Base-by-base conservation (phyloP, 1,140 invertebrate species). In the Procambarus clarkii region DNA sequence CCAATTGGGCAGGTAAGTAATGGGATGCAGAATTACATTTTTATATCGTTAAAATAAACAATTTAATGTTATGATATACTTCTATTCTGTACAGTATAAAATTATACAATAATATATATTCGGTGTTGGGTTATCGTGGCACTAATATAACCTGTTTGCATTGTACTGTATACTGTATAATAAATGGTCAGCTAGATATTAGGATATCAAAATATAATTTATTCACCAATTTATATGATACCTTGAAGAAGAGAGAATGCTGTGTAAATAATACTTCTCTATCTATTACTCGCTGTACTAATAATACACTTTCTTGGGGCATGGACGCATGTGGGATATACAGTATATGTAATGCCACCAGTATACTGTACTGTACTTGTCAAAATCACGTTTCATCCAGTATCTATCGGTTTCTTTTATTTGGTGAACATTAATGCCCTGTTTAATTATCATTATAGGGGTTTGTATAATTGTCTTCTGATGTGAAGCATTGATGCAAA, bases 1-100 rank as follows among this genome's bases (percentile, higher is more conserved):
- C 77, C 79, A 18, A 58, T 82, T 15, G 91, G 86, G n/a, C 85
- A 77, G 79, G 91, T 92, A 87, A 76, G 91, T 71, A 7, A n/a
- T 15, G 21, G 4, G 69, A 9, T 74, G 21, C 11, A 24, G 69
- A 9, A 7, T 74, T 69, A 74, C 69, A 34, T 24, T 74, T 58
- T 18, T 64, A 64, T 64, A 64, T 18, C 50, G 18, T 5, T 18
- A 64, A 11, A 64, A 18, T 64, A 64, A 64, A 21, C 13, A 64
- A 21, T 4, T 21, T 64, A 15, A 64, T 64, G 60, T 18, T 18
- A 18, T 13, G 60, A 18, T 15, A 64, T 64, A 64, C 60, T 4
- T 15, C 4, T 18, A 64, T 64, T 64, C 18, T 64, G 21, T 64
- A 54, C 50, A 54, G 50, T 54, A 54, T 34, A 34, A 34, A 54